These are phyloP conservation scores for Netelia melanura DNA, from an alignment of 2,888 invertebrate genomes.

Conservation along the genomic window DNA sequence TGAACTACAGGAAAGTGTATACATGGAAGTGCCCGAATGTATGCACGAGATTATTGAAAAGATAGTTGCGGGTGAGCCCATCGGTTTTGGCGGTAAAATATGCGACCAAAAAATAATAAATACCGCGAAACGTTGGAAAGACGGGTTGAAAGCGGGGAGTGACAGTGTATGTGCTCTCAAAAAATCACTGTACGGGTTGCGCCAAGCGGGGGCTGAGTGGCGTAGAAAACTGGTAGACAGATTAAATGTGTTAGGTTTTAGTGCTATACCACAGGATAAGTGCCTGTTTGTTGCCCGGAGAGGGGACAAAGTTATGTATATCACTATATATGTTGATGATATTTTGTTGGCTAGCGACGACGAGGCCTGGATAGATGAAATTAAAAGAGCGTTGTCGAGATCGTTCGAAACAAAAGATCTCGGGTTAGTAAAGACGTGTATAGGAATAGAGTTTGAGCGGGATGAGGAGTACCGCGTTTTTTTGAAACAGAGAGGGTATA, in stretches of 20 bases:
- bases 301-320: constrained; percentile 12
- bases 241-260: constrained; percentile 26
- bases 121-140: constrained; percentile 29
- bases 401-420: constrained; percentile 51
- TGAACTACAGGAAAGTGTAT: constrained; percentile 43
- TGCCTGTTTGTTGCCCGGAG: constrained; percentile 26
- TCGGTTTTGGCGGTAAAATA: not conserved
- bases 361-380: constrained; percentile 24
- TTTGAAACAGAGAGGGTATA: constrained; percentile 42
- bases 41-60: not conserved
- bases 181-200: constrained; percentile 40
- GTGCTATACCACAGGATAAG: constrained; percentile 16
- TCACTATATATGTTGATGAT: constrained; percentile 60
- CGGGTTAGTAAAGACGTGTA: constrained; percentile 35
- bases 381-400: constrained; percentile 32
- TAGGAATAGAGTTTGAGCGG: constrained; percentile 54
- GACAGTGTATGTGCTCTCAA: constrained; percentile 45
- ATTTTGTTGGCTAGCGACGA: constrained; percentile 47
- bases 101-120: not conserved
- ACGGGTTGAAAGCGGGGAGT: constrained; percentile 3
- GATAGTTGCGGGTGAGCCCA: constrained; percentile 1
- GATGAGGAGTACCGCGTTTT: constrained; percentile 36
- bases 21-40: constrained; percentile 4
- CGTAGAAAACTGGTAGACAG: constrained; percentile 25
- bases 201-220: constrained; percentile 35